Evolutionary conservation across 2,888 invertebrate genomes (phyloP), one percentile per base, ranked within the genome.

Genomic region (Rhagonycha lutea): DNA sequence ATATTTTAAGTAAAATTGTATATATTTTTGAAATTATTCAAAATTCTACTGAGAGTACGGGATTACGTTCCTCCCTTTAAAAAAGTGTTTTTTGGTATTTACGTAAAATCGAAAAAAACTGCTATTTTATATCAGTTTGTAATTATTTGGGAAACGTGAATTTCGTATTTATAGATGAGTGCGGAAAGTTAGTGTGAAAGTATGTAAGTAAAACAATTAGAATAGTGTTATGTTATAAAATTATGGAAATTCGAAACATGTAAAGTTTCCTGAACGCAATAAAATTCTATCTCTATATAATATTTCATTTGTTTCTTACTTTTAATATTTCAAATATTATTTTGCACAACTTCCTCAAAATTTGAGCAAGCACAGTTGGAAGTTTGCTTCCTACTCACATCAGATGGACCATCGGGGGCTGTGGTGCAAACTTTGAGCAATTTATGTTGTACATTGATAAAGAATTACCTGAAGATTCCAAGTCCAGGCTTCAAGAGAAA

Each of bases 191-290:
- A 72, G 79, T 74, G 72, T 73, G 80, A 74, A 72, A 72, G 80
- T 70, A 73, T 78, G 81, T 77, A 79, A 81, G 80, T 78, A 81
- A 82, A 65, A 62, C 23, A 82, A 77, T 83, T 84, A 83, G 81
- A 83, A 82, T 86, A 87, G 86, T 83, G 84, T 85, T 86, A 86
- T 84, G 86, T 87, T 86, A 86, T 81, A 84, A 82, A 83, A 85
- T 84, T 85, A 85, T 84, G 85, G 84, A 86, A 84, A 86, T 86
- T 87, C 86, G 87, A 87, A 87, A 86, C 87, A 86, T 88, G 88
- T 88, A 88, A 88, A 88, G 87, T 88, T 88, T 88, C 89, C 88
- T 88, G 87, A 88, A 88, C 86, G 88, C 89, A 89, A 89, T 89
- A 89, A 88, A 87, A 88, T 87, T 89, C 88, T 88, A 88, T 89